A percentile compares a stretch with the other conserved stretches of the same genome.
Conservation (phyloP, 1,140 invertebrate genomes). For the Pseudomyrmex pallidus region DNA sequence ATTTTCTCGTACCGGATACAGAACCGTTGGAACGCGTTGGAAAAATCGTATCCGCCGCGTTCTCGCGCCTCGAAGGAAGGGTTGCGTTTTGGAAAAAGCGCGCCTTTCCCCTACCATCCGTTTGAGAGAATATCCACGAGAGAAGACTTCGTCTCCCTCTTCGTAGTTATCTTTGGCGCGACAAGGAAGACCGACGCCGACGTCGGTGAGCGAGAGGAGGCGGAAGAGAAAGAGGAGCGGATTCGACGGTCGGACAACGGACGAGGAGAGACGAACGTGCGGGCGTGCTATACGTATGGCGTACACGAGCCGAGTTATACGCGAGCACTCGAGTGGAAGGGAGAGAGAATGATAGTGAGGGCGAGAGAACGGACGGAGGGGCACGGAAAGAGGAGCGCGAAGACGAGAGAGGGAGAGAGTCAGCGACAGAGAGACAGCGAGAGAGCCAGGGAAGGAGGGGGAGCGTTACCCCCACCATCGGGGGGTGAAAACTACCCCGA, state of each 20-base stretch:
- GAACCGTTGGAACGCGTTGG: conserved; percentile 30
- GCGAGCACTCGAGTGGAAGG: conserved; percentile 31
- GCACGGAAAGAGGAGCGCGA: conserved; percentile 30
- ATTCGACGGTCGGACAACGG: conserved; percentile 30
- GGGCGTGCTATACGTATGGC: conserved; percentile 9
- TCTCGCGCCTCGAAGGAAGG: conserved; percentile 49
- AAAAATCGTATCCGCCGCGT: conserved; percentile 48
- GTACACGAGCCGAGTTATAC: conserved; percentile 18
- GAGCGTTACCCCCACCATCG: conserved; percentile 78
- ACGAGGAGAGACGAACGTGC: conserved; percentile 36
- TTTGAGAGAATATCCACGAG: conserved; percentile 21
- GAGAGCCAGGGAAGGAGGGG: conserved; percentile 11
- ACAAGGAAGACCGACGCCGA: conserved; percentile 27
- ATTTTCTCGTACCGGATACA: conserved; percentile 5
- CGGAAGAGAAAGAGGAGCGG: conserved; percentile 21
- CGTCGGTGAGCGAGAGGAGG: conserved; percentile 20
- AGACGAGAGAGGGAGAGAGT: conserved; percentile 29
- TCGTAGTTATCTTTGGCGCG: conserved; percentile 44
- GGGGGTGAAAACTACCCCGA: conserved; percentile 84
- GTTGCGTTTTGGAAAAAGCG: conserved; percentile 60
- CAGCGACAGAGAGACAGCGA: conserved; percentile 30
- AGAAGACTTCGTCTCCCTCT: conserved; percentile 45
- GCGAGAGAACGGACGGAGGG: conserved; percentile 13
- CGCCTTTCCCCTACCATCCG: conserved; percentile 36
- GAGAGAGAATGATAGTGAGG: conserved; percentile 36